Percentiles rank a stretch among this genome's conserved stretches.
Conservation (phyloP, 2,113 vertebrate species). For the Pluvianellus socialis region DNA sequence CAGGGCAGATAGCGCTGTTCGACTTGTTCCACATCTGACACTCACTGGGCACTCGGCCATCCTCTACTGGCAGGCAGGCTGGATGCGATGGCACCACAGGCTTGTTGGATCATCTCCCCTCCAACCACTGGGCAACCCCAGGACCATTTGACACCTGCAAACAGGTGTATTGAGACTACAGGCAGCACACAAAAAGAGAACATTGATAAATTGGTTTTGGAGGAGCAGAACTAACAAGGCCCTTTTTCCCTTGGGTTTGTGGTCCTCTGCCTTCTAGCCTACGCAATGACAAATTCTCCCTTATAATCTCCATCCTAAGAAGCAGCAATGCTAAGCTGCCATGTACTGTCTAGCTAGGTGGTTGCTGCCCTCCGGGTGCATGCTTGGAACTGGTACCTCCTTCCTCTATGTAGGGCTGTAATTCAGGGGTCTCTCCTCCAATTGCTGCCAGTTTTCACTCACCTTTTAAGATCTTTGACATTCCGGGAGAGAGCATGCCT, state of each 20-base stretch:
- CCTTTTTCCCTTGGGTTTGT: not conserved
- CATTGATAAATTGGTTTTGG: not conserved
- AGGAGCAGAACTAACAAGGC: not conserved
- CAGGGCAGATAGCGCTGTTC: not conserved
- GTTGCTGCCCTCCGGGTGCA: not conserved
- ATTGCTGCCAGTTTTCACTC: not conserved
- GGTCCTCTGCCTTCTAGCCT: not conserved
- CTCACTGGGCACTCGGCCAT: not conserved
- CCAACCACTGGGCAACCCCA: not conserved
- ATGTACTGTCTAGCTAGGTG: not conserved
- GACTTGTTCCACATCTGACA: not conserved
- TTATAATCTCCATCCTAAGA: not conserved
- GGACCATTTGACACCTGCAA: not conserved
- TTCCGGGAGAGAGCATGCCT: not conserved
- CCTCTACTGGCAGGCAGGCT: not conserved
- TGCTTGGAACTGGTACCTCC: not conserved
- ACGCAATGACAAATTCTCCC: not conserved
- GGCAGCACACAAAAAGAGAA: not conserved
- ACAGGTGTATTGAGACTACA: not conserved
- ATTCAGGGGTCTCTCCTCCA: not conserved
- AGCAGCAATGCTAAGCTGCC: not conserved
- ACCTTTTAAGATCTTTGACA: not conserved
- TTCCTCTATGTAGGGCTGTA: not conserved
- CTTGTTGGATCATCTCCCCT: not conserved
- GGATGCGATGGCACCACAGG: not conserved